A percentile compares a stretch with the other conserved stretches of the same genome.
Evolutionary conservation across 2,113 vertebrate species (phyloP).

Genomic region (Mystacornis crossleyi): DNA sequence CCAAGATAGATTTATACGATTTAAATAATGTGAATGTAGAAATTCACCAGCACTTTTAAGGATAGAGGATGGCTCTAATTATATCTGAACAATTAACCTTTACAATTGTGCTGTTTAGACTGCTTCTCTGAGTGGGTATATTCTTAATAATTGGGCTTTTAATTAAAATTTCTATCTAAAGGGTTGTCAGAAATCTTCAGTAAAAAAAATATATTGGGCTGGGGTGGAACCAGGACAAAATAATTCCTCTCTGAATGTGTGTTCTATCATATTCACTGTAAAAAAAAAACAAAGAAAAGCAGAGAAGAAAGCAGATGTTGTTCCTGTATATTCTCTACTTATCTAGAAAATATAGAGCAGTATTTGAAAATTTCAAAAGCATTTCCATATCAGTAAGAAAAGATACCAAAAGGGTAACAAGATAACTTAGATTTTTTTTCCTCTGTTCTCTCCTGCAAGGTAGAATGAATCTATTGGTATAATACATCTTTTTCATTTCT

Average conservation of each 20-base stretch:
- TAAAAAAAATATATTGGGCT: not conserved
- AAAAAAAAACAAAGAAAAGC: not conserved
- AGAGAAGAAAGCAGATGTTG: not conserved
- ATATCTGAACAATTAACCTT: conserved; percentile 29
- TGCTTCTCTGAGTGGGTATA: not conserved
- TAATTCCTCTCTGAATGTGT: not conserved
- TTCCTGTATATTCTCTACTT: not conserved
- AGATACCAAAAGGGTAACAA: not conserved
- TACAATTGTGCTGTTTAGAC: not conserved
- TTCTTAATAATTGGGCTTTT: not conserved
- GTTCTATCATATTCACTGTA: not conserved
- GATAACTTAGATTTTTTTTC: not conserved
- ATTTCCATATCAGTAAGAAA: not conserved
- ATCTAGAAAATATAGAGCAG: not conserved
- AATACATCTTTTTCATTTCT: not conserved
- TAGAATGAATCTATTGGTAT: not conserved
- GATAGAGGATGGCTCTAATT: not conserved
- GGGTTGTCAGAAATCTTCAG: not conserved
- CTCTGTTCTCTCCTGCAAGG: not conserved
- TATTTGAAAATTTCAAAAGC: not conserved
- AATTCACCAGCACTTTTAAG: not conserved
- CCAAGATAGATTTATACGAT: not conserved
- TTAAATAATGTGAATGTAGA: not conserved
- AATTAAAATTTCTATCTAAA: conserved; percentile 11
- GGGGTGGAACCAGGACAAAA: not conserved